A percentile compares a stretch with the other conserved stretches of the same genome.
These are phyloP conservation scores for Drosophila mojavensis DNA, from an alignment of 1,140 invertebrate species.

Conservation along the genomic window DNA sequence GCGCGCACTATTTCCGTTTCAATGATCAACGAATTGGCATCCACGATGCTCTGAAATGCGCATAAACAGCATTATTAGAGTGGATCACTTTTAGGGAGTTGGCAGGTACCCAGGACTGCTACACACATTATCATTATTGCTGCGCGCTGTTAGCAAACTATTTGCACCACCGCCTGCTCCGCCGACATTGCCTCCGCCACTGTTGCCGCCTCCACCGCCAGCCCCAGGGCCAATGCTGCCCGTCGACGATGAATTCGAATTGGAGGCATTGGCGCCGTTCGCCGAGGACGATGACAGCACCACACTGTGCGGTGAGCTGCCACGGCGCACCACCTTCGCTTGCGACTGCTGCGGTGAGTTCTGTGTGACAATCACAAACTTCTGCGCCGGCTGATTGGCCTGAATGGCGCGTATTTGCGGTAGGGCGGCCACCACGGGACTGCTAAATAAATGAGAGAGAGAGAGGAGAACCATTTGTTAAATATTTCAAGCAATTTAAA, in stretches of 20 bases:
- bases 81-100: conserved; percentile 44
- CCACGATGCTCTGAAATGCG: conserved; percentile 75
- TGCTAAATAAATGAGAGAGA: conserved; percentile 43
- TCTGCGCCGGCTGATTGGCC: conserved; percentile 62
- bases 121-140: conserved; percentile 75
- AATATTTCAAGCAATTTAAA: neutral
- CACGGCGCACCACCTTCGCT: conserved; percentile 65
- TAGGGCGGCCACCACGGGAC: conserved; percentile 70
- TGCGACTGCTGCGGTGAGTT: conserved; percentile 65
- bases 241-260: conserved; percentile 64
- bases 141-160: conserved; percentile 43
- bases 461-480: neutral
- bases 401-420: conserved; percentile 75
- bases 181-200: conserved; percentile 13
- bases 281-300: conserved; percentile 59
- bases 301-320: conserved; percentile 72
- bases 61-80: conserved; percentile 53
- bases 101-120: conserved; percentile 59
- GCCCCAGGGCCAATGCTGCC: conserved; percentile 25
- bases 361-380: conserved; percentile 79
- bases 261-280: conserved; percentile 60
- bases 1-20: conserved; percentile 77
- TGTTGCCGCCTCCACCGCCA: conserved; percentile 16
- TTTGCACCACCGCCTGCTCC: conserved; percentile 20
- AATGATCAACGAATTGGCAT: conserved; percentile 77